phyloP scores from a whole-genome alignment of 2,888 invertebrate species.

The Orthosia gracilis region DNA sequence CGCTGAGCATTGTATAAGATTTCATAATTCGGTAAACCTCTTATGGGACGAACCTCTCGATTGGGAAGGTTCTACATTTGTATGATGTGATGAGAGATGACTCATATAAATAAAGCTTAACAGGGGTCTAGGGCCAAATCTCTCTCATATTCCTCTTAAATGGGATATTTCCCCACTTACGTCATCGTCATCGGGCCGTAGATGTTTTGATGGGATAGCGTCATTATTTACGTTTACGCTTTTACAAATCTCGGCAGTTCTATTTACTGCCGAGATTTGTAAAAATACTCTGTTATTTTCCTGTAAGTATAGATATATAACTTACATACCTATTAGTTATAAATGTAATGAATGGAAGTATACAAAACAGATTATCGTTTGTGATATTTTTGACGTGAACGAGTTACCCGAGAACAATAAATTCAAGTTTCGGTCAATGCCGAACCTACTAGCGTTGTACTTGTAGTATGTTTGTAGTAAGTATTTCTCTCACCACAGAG shows the following conservation, averaged over 20 bases:
- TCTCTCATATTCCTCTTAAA: conserved; percentile 22
- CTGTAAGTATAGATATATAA: not conserved
- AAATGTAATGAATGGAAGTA: conserved; percentile 4
- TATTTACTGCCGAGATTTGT: not conserved
- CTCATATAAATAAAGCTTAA: conserved; percentile 55
- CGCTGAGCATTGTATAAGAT: conserved; percentile 8
- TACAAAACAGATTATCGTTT: conserved; percentile 2
- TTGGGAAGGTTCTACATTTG: conserved; percentile 7
- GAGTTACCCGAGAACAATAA: conserved; percentile 20
- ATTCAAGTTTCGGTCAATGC: conserved; percentile 32
- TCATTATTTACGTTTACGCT: conserved; percentile 46
- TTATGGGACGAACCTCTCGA: conserved; percentile 19
- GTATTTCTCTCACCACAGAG: conserved; percentile 73
- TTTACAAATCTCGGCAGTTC: too few species aligned
- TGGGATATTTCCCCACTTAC: conserved; percentile 16
- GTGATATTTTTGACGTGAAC: conserved; percentile 1
- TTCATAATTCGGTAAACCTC: conserved; percentile 58
- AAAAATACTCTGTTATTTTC: conserved; percentile 14
- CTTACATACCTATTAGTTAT: not conserved
- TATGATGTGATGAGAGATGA: conserved; percentile 33
- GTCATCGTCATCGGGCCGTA: not conserved
- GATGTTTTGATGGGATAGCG: conserved; percentile 37
- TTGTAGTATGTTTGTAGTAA: conserved; percentile 16
- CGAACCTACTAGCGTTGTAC: conserved; percentile 1
- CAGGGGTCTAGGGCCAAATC: conserved; percentile 27